Evolutionary conservation across 2,888 invertebrate species (phyloP), one percentile per base, ranked within the genome.

Genomic region (Scaptomyza tumidula): DNA sequence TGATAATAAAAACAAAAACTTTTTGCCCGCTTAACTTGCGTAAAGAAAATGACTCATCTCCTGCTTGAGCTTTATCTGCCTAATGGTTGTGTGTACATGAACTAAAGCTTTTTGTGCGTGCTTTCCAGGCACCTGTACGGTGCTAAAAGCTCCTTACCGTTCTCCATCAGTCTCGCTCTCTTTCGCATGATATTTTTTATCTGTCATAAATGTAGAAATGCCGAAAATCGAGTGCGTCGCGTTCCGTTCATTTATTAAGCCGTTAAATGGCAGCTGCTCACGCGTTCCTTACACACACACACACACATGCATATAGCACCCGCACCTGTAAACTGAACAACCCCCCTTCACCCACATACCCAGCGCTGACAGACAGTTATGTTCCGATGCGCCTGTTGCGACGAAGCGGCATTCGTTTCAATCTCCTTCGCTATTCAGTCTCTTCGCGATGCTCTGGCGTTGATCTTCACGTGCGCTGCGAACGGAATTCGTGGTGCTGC

Each of bases 391-490:
- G 63, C 35, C 60, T 68, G 37, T 48, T 60, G 57, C 35, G 52
- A 56, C 39, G 49, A 56, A 48, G 48, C 73, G 55, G 54, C 62
- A 57, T 43, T 61, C 69, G 62, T 61, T 39, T 58, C 64, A 64
- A 67, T 68, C 59, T 46, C 52, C 49, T 60, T 55, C 11, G 45
- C 27, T 48, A 59, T 72, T 82, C 81, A 83, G 83, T 83, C 84
- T 86, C 74, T 68, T 80, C 88, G 82, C 86, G 86, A 80, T 83
- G 88, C 82, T 83, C 83, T 80, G 65, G 52, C 86, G 88, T 74
- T 83, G 86, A 83, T 83, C 82, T 80, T 84, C 63, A 71, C 75
- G 81, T 81, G 87, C 74, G 78, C 64, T 62, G 63, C 59, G 58
- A 41, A 59, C 76, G 70, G 44, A 57, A 62, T 55, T 53, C 53